Evolutionary conservation across 2,888 invertebrate genomes (phyloP).

Genomic region (Lypha dubia): DNA sequence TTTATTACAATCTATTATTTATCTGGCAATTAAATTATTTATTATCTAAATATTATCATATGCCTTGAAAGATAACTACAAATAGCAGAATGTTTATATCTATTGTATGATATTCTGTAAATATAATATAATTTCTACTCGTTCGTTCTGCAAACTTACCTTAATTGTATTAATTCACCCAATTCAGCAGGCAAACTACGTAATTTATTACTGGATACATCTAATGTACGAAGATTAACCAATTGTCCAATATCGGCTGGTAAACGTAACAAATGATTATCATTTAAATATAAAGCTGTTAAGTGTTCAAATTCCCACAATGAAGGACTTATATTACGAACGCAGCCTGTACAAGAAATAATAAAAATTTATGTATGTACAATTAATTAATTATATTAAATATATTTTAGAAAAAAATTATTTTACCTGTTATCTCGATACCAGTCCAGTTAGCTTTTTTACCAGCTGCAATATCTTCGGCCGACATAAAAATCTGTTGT

Average conservation of each 20-base stretch:
- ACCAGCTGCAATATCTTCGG: conserved; percentile 95
- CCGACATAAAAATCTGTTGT: conserved; percentile 95
- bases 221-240: conserved; percentile 92
- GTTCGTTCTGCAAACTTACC: conserved; percentile 85
- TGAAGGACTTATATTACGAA: conserved; percentile 95
- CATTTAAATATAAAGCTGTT: conserved; percentile 97
- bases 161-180: conserved; percentile 97
- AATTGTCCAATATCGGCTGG: conserved; percentile 95
- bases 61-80: no score
- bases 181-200: conserved; percentile 97
- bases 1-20: no score
- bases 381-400: no score
- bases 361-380: conserved; percentile 63
- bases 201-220: conserved; percentile 97
- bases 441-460: conserved; percentile 97
- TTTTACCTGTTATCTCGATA: conserved; percentile 90
- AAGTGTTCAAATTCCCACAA: conserved; percentile 96
- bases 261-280: conserved; percentile 95
- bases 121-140: no score
- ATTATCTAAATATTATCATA: no score
- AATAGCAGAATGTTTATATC: no score
- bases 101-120: no score
- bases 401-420: background rate
- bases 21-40: no score
- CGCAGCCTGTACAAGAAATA: conserved; percentile 88